These are phyloP conservation scores for Pantelozetes paolii DNA, from an alignment of 2,888 invertebrate genomes.

Conservation along the genomic window DNA sequence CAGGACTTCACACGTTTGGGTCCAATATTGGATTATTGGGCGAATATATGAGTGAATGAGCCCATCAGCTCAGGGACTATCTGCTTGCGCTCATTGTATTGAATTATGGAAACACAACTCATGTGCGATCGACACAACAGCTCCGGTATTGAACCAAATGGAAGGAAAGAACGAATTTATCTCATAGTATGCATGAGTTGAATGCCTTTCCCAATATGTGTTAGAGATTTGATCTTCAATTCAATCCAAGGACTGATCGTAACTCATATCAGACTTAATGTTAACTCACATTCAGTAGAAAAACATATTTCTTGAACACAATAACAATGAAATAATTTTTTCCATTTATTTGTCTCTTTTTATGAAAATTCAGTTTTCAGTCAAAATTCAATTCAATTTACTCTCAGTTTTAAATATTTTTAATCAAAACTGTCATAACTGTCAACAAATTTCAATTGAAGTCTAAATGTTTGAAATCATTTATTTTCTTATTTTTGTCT, in stretches of 20 bases:
- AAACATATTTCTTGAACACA: background rate
- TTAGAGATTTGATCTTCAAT: constrained; percentile 8
- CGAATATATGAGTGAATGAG: constrained; percentile 1
- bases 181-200: constrained; percentile 25
- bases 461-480: background rate
- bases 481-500: background rate
- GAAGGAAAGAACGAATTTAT: constrained; percentile 4
- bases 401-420: background rate
- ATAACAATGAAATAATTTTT: background rate
- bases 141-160: background rate
- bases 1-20: constrained; percentile 22
- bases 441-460: constrained; percentile 19
- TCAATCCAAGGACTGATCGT: background rate
- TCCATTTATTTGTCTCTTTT: background rate
- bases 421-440: constrained; percentile 9
- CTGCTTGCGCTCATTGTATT: constrained; percentile 6
- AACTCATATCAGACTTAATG: background rate
- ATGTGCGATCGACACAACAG: background rate
- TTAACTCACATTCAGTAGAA: background rate
- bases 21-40: constrained; percentile 27
- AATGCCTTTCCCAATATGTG: constrained; percentile 1
- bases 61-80: constrained; percentile 33
- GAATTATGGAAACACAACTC: constrained; percentile 25
- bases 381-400: background rate
- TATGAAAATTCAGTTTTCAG: no score